A percentile compares a stretch with the other conserved stretches of the same genome.
phyloP scores from a whole-genome alignment of 2,888 invertebrate genomes.

The Rhamnusium bicolor region DNA sequence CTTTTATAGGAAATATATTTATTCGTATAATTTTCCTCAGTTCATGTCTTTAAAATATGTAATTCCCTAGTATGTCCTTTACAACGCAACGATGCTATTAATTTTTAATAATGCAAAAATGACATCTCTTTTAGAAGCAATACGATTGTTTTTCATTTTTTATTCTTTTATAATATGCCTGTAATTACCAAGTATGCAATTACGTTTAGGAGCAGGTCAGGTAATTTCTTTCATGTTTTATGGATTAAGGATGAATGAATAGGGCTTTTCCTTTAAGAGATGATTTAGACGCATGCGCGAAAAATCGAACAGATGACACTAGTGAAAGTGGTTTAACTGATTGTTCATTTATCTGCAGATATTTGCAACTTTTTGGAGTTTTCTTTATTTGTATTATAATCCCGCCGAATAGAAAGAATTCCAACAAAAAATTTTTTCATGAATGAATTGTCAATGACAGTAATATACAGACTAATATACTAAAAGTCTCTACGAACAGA shows the following conservation, averaged over 20 bases:
- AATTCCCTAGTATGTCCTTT: conserved; percentile 38
- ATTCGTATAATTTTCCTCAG: conserved; percentile 37
- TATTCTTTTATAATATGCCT: not conserved
- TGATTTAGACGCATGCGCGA: no score
- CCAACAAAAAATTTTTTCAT: no score
- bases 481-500: no score
- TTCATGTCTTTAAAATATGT: conserved; percentile 44
- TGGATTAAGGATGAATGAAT: not conserved
- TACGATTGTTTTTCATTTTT: conserved; percentile 14
- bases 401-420: no score
- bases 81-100: conserved; percentile 35
- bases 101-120: conserved; percentile 46
- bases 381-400: no score
- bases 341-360: no score
- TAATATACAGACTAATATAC: no score
- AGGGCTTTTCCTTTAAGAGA: no score
- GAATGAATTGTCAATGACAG: no score
- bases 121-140: conserved; percentile 38
- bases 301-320: no score
- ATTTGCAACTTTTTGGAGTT: no score
- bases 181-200: not conserved
- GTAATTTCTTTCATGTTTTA: conserved; percentile 6
- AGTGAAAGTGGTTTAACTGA: no score
- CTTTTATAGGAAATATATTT: conserved; percentile 27
- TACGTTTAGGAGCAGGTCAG: conserved; percentile 1